Evolutionary conservation across 2,113 vertebrate genomes (phyloP).

Genomic region (Jacana jacana): DNA sequence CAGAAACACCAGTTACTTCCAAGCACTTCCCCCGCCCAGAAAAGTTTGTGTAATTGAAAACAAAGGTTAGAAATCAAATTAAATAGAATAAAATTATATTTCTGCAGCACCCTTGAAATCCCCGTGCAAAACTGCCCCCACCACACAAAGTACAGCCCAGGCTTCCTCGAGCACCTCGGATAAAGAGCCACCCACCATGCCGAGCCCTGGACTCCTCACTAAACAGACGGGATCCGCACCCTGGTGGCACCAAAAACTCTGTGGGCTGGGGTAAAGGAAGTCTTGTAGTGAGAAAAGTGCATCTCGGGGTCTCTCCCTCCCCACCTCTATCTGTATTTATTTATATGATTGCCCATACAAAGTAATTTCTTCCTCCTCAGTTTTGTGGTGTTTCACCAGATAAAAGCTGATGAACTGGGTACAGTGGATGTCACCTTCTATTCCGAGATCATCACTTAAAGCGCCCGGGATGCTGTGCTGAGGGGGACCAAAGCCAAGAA

Average conservation of each 20-base stretch:
- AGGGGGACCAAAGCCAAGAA: neutral
- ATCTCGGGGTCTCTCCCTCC: neutral
- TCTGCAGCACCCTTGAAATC: too few species aligned
- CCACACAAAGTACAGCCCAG: rapidly evolving
- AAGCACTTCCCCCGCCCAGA: neutral
- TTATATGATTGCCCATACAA: neutral
- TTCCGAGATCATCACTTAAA: neutral
- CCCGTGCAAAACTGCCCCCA: rapidly evolving
- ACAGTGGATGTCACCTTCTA: neutral
- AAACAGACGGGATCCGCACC: rapidly evolving
- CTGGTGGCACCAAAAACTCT: neutral
- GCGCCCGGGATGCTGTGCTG: rapidly evolving
- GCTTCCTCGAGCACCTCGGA: neutral
- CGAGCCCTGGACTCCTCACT: neutral
- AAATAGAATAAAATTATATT: neutral
- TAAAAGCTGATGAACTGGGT: neutral
- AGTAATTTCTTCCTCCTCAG: too few species aligned
- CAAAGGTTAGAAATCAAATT: neutral
- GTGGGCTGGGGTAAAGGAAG: neutral
- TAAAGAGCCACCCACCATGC: too few species aligned
- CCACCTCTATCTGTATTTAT: neutral
- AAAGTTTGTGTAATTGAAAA: rapidly evolving
- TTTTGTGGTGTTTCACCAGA: neutral
- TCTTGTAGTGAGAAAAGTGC: neutral
- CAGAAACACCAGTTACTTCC: neutral